phyloP scores from a whole-genome alignment of 2,888 invertebrate species.

The Masnerella sp. region DNA sequence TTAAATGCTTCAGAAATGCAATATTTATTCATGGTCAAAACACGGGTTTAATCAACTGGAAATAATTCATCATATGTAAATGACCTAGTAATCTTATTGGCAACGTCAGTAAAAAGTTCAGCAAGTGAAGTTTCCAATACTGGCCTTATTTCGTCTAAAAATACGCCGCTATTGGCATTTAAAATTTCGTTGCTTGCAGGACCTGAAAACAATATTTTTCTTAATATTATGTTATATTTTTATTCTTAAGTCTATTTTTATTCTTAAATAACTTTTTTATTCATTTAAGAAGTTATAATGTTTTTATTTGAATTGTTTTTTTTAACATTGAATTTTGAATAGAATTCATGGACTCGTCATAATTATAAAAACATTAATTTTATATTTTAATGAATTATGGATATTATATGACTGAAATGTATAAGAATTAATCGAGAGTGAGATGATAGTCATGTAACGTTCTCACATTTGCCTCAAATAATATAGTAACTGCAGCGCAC shows the following conservation, averaged over 20 bases:
- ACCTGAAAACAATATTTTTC: conserved; percentile 79
- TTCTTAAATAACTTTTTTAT: background rate
- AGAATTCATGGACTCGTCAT: too few relatives aligned
- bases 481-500: too few relatives aligned
- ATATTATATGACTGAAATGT: too few relatives aligned
- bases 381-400: too few relatives aligned
- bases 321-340: too few relatives aligned
- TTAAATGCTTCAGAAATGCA: conserved; percentile 27
- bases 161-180: conserved; percentile 83
- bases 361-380: too few relatives aligned
- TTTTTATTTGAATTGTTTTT: too few relatives aligned
- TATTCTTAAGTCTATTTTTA: background rate
- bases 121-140: conserved; percentile 82
- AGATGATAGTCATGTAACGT: too few relatives aligned
- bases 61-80: conserved; percentile 86
- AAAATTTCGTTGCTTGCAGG: conserved; percentile 84
- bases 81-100: conserved; percentile 84
- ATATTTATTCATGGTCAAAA: background rate
- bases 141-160: conserved; percentile 84
- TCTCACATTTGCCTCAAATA: too few relatives aligned
- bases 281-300: too few relatives aligned
- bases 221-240: conserved; percentile 16
- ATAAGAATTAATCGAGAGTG: too few relatives aligned
- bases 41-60: conserved; percentile 74
- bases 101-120: conserved; percentile 83